Conservation (phyloP, 2,797 vertebrate genomes). For the Nyctibius grandis region DNA sequence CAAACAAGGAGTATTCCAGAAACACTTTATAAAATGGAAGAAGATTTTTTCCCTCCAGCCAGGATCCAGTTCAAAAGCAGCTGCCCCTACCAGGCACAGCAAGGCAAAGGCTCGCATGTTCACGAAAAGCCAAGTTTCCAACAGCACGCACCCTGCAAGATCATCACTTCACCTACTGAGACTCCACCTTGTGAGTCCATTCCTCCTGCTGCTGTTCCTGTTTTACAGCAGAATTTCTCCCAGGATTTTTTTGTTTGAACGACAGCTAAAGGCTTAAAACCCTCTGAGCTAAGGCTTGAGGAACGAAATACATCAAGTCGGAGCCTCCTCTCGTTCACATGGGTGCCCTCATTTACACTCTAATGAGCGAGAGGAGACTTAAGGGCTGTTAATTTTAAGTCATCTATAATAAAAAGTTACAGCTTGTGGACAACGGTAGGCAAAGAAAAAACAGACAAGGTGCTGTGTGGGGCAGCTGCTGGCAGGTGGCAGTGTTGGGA, state of each 20-base stretch:
- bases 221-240: background rate
- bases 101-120: background rate
- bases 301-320: fast-evolving
- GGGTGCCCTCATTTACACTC: background rate
- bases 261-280: background rate
- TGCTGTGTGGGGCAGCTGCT: background rate
- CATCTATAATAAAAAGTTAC: background rate
- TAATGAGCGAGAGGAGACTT: fast-evolving
- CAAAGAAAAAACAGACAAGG: background rate
- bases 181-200: fast-evolving
- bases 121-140: background rate
- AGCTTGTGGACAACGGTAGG: background rate
- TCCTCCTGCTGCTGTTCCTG: background rate
- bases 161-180: background rate
- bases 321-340: background rate
- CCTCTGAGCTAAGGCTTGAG: background rate
- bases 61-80: background rate
- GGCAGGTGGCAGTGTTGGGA: slow-evolving; percentile 43
- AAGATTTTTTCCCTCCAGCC: background rate
- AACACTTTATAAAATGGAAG: background rate
- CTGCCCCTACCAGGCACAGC: background rate
- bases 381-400: background rate
- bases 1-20: background rate
- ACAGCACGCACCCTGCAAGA: fast-evolving
- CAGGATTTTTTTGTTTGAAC: background rate